Base-by-base conservation (phyloP, 37 sponge, comb jelly and placozoan genomes). In the Ianthella basta region DNA sequence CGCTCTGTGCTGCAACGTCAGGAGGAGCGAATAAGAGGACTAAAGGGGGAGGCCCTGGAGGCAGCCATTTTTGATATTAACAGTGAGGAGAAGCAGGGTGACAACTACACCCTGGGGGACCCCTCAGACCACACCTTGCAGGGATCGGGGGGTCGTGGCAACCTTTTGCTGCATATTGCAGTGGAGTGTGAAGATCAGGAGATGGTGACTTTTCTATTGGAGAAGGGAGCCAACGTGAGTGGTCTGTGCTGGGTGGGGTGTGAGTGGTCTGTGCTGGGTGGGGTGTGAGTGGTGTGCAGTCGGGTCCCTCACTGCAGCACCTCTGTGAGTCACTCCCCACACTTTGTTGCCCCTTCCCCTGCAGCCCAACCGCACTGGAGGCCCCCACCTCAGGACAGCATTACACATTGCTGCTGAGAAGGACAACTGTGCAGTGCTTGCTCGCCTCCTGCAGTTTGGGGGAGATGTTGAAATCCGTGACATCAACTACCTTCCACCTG, bases 191-290 rank as follows among this genome's bases (percentile, higher is more conserved):
- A 40, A 23, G 77, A 91, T 53, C 36, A 87, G 39, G 85, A 88
- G 0, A 91, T 94, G 95, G 60, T 87, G 1, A 59, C 6, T 8
- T 88, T 70, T 59, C 64, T 94, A 21, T 72, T 94, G 55, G 78
- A 83, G 27, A 89, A 89, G 59, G 89, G 87, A 83, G 92, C 95
- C 63, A 83, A 94, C 86, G 94, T 93, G 56, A 84, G 89, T 61
- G 18, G 1, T n/a, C n/a, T n/a, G n/a, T n/a, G n/a, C 6, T 63
- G 38, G 64, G 39, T n/a, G 21, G 40, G 27, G 40, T 38, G 23
- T 38, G 34, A 8, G 15, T 23, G 33, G 21, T 8, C 35, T 23
- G 15, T 21, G 15, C 8, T 44, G 35, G 19, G 10, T 38, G 21
- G n/a, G n/a, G n/a, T n/a, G n/a, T n/a, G n/a, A n/a, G n/a, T n/a